Evolutionary conservation across 2,797 vertebrate species (phyloP), one percentile per base, ranked within the genome.

Genomic region (Myiotriccus ornatus): DNA sequence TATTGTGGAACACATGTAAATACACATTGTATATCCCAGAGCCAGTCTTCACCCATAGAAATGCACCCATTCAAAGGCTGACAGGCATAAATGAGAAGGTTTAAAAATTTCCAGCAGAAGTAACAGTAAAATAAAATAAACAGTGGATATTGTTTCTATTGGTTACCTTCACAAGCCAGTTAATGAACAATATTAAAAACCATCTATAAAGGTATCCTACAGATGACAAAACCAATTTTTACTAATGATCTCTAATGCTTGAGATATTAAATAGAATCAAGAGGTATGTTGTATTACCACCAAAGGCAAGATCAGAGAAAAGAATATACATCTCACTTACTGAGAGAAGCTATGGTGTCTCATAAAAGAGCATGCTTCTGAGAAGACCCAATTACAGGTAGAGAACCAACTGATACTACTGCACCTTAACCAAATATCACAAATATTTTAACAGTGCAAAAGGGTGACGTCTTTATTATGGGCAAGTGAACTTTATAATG

Each of bases 1-100:
- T 96, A 93, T 60, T 77, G 84, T 88, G 89, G 77, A 87, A 85
- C 32, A 52, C 68, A 94, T 94, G 83, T 91, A 94, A 95, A 97
- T 94, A 75, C 60, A 63, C n/a, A 43, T 23, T 77, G 56, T 57
- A 28, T 47, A 76, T 74, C 82, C 87, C 70, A 41, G 59, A 68
- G 57, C 37, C 21, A 32, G 91, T 79, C 69, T 78, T 79, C 22
- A 10, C 39, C 28, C 44, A 50, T 17, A 79, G 63, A 81, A 91
- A 86, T 5, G 15, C 2, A 9, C 32, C 25, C 23, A 47, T 44
- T 4, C 7, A 14, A 89, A 87, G 32, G 52, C 53, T 88, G 41
- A n/a, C 35, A 88, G n/a, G 23, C 25, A 60, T 18, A 79, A 93
- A 78, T 14, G 12, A 79, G 55, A 88, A 46, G 6, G 23, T 64